phyloP scores from a whole-genome alignment of 2,113 vertebrate genomes.

The Caracal caracal region DNA sequence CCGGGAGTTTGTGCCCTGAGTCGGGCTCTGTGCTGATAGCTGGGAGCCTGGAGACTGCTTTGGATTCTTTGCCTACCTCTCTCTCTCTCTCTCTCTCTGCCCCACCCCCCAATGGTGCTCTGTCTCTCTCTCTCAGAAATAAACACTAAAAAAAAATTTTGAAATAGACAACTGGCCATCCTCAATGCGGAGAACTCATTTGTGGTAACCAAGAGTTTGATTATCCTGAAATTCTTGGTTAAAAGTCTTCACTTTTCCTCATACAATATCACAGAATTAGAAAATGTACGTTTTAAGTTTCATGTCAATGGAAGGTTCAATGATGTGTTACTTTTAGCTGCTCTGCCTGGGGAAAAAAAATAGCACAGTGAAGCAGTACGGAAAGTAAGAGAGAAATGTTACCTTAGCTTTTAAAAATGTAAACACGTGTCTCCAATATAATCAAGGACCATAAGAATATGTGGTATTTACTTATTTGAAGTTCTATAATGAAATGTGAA shows the following conservation, averaged over 20 bases:
- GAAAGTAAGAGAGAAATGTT: neutral
- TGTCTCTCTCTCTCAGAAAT: no score
- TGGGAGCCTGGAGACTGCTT: no score
- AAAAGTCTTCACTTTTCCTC: neutral
- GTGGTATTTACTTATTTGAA: neutral
- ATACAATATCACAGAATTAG: neutral
- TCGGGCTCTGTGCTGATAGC: no score
- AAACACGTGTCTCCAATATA: neutral
- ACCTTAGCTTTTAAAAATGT: conserved; percentile 19
- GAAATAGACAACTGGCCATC: neutral
- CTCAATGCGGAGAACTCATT: neutral
- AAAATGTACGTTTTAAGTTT: neutral
- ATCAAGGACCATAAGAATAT: neutral
- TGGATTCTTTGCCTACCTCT: no score
- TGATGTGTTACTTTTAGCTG: neutral
- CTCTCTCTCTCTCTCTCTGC: no score
- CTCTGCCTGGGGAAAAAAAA: neutral
- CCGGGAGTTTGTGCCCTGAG: no score
- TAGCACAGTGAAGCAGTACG: neutral
- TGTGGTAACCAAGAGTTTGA: neutral
- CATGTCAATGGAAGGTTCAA: neutral
- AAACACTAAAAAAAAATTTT: neutral
- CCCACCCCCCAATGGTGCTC: no score
- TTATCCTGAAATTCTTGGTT: neutral
- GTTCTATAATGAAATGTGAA: conserved; percentile 3